phyloP scores from a whole-genome alignment of 2,888 invertebrate species.

The Drosophila borealis region DNA sequence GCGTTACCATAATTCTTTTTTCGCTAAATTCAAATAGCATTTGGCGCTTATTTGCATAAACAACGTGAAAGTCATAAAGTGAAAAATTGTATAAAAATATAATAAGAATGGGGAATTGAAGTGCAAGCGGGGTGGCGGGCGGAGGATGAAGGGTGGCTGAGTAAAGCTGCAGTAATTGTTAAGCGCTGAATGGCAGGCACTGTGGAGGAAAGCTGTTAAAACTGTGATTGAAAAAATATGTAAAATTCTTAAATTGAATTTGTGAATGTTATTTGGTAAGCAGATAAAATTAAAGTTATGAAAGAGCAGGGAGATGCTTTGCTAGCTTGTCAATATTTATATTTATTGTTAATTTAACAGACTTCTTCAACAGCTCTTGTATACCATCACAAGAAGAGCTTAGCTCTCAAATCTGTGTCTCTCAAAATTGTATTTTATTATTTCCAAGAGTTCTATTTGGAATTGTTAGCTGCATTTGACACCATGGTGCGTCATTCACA shows the following conservation, averaged over 20 bases:
- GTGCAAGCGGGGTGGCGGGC: conserved; percentile 17
- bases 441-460: conserved; percentile 2
- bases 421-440: conserved; percentile 13
- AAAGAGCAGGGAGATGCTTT: too few relatives aligned
- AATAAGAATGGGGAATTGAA: conserved; percentile 57
- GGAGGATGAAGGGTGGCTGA: conserved; percentile 14
- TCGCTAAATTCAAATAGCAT: conserved; percentile 73
- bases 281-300: background rate
- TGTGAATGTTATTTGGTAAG: background rate
- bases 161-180: conserved; percentile 48
- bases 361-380: background rate
- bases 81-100: conserved; percentile 72
- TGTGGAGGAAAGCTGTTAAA: conserved; percentile 21
- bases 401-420: too few relatives aligned
- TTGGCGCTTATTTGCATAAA: conserved; percentile 80
- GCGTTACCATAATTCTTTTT: conserved; percentile 71
- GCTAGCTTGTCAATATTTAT: background rate
- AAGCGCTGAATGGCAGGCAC: conserved; percentile 33
- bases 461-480: conserved; percentile 12
- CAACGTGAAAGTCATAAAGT: conserved; percentile 76
- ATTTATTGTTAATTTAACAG: background rate
- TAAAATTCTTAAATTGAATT: conserved; percentile 11
- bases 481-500: conserved; percentile 39
- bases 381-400: too few relatives aligned
- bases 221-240: conserved; percentile 3